Percentiles rank a stretch among this genome's conserved stretches.
Conservation (phyloP, 2,888 invertebrate species). For the Podabrus alpinus region DNA sequence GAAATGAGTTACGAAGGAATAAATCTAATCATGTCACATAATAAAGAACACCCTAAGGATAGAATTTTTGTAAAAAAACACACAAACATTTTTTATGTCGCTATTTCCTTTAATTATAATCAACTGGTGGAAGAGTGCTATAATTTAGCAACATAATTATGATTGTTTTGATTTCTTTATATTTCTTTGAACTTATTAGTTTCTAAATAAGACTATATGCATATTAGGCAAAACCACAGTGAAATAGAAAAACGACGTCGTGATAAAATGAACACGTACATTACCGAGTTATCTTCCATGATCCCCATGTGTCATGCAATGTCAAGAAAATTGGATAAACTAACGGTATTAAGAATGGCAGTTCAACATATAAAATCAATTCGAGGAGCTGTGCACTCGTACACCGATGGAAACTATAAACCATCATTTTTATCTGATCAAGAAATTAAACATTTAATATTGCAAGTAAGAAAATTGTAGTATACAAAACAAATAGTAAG, state of each 20-base stretch:
- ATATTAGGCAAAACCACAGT: slow-evolving; percentile 89
- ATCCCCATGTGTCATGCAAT: slow-evolving; percentile 94
- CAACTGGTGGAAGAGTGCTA: too few relatives aligned
- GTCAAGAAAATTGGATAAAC: slow-evolving; percentile 90
- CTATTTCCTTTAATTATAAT: too few relatives aligned
- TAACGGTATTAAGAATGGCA: slow-evolving; percentile 89
- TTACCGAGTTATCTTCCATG: slow-evolving; percentile 85
- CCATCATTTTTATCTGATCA: slow-evolving; percentile 84
- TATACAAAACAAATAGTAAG: not conserved
- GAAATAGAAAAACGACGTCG: slow-evolving; percentile 93
- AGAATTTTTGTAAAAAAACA: too few relatives aligned
- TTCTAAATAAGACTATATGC: not conserved
- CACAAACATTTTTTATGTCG: too few relatives aligned
- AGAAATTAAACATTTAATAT: slow-evolving; percentile 82
- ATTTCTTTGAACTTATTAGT: not conserved
- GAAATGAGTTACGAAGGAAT: too few relatives aligned
- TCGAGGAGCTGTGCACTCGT: slow-evolving; percentile 71
- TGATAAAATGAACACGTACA: slow-evolving; percentile 96
- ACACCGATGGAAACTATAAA: slow-evolving; percentile 76
- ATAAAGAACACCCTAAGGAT: too few relatives aligned
- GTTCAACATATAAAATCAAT: slow-evolving; percentile 88
- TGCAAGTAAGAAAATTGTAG: slow-evolving; percentile 61
- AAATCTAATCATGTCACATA: too few relatives aligned
- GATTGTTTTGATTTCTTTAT: not conserved
- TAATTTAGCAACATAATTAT: too few relatives aligned